A percentile compares a stretch with the other conserved stretches of the same genome.
phyloP scores from a whole-genome alignment of 2,797 vertebrate genomes.

The Tauraco hartlaubi region DNA sequence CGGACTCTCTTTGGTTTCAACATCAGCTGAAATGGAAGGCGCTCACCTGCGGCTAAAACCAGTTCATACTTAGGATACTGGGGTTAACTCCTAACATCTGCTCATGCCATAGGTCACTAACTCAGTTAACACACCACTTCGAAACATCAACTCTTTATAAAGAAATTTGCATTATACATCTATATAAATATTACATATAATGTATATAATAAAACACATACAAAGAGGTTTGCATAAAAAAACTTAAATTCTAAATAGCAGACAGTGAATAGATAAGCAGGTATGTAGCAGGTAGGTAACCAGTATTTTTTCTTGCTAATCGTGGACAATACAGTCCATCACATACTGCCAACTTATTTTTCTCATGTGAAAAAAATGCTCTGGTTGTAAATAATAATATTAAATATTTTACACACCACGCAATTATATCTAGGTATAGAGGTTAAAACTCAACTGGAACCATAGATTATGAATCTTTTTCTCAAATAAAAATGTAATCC shows the following conservation, averaged over 20 bases:
- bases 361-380: not conserved
- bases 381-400: not conserved
- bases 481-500: constrained; percentile 33
- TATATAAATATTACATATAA: not conserved
- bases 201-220: not conserved
- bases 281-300: not conserved
- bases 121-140: not conserved
- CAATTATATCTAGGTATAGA: not conserved
- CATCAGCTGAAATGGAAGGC: not conserved
- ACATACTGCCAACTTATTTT: not conserved
- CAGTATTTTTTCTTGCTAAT: not conserved
- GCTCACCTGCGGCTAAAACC: not conserved
- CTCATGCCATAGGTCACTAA: not conserved
- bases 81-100: not conserved
- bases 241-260: not conserved
- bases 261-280: not conserved
- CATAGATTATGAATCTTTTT: not conserved
- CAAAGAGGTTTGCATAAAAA: not conserved
- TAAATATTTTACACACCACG: not conserved
- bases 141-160: not conserved
- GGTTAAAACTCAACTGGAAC: constrained; percentile 17
- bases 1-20: not conserved
- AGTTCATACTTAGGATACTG: not conserved
- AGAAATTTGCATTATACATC: not conserved
- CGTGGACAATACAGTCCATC: not conserved